Base-by-base conservation (phyloP, 2,888 invertebrate genomes). In the Melanostoma scalare region DNA sequence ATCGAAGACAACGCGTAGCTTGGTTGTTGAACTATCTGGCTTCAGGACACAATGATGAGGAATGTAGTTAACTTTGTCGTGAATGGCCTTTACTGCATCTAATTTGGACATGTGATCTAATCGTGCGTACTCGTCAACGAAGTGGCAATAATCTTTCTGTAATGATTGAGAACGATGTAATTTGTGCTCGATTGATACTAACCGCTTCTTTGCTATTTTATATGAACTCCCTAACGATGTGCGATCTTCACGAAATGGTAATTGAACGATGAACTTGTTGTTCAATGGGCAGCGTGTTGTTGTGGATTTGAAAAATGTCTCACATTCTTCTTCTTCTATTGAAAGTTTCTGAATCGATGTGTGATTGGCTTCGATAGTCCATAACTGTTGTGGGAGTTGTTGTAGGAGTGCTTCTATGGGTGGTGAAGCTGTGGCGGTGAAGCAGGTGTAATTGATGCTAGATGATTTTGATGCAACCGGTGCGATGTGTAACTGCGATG, bases 101-200 rank as follows among this genome's bases (percentile, higher is more conserved):
- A 72, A 44, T 31, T 53, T 72, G 44, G 6, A 3, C 72, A 61
- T 60, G 42, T 61, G 44, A 36, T 31, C 44, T 40, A 58, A 33
- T 56, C 58, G 35, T 53, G 31, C 52, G 6, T 60, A 71, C 10
- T 71, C 71, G 30, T 61, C 61, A 36, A 61, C 31, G 6, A 61
- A 61, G 6, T 61, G 53, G 31, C 31, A 46, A 53, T 72, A 72
- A 69, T 56, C 68, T 48, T 8, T 55, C 46, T 61, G 61, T 6
- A 53, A 53, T 31, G 61, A 53, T 61, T 44, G 38, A 46, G 72
- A 61, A 46, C 61, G 60, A 61, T 52, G 46, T 72, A 53, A n/a
- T 53, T 53, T 72, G 4, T 36, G 36, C 53, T 72, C 72, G 9
- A 72, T 53, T 35, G 72, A 61, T 72, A 61, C 52, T 72, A 72